These are phyloP conservation scores for Sinocyclocheilus anshuiensis DNA, from an alignment of 2,113 vertebrate species.

Conservation along the genomic window DNA sequence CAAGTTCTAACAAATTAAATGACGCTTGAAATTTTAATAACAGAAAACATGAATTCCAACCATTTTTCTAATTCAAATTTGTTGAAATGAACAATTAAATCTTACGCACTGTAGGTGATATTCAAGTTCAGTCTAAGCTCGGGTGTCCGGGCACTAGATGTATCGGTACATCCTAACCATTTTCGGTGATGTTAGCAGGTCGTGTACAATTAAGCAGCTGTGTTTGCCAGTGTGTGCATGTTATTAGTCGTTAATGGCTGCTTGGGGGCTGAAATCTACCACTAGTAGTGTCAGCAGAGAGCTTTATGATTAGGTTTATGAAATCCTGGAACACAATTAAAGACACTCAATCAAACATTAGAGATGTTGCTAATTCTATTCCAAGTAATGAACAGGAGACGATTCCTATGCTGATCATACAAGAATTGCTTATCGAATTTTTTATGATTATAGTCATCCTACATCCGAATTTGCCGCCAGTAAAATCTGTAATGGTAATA, in stretches of 20 bases:
- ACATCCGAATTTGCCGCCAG: neutral
- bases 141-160: neutral
- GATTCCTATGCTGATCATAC: neutral
- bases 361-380: conserved; percentile 4
- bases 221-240: conserved; percentile 5
- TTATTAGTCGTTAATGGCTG: conserved; percentile 21
- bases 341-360: neutral
- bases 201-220: conserved; percentile 4
- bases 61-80: neutral
- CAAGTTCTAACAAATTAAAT: neutral
- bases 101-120: neutral
- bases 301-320: conserved; percentile 10
- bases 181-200: conserved; percentile 12
- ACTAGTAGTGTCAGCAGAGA: neutral
- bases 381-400: neutral
- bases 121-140: neutral
- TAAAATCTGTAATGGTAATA: neutral
- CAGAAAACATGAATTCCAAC: conserved; percentile 10
- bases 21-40: conserved; percentile 2
- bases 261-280: neutral
- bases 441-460: neutral
- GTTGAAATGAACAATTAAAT: neutral
- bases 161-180: neutral
- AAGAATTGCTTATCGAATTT: neutral
- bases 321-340: conserved; percentile 15